Conservation (phyloP, 2,113 vertebrate genomes). For the Gadus chalcogrammus region DNA sequence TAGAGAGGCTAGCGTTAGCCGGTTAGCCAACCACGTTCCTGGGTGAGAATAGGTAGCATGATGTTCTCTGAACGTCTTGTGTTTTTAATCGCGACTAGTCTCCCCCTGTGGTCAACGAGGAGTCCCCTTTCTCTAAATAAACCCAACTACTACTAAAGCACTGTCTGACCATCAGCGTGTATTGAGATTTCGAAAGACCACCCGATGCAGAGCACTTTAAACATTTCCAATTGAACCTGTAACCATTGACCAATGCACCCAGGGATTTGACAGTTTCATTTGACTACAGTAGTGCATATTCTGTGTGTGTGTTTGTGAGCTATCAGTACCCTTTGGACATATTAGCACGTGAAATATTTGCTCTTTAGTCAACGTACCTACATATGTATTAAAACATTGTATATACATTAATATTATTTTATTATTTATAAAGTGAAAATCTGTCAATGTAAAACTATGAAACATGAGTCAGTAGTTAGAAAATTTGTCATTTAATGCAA, state of each 20-base stretch:
- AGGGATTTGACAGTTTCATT: too few species aligned
- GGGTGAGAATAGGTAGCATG: conserved; percentile 3
- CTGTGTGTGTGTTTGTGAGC: too few species aligned
- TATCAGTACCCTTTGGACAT: too few species aligned
- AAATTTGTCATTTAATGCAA: conserved; percentile 90
- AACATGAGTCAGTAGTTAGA: conserved; percentile 78
- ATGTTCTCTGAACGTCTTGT: conserved; percentile 11
- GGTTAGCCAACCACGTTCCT: conserved; percentile 35
- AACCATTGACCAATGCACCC: too few species aligned
- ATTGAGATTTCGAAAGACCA: too few species aligned
- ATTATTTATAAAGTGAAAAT: background rate
- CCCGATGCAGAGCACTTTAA: too few species aligned
- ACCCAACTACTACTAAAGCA: background rate
- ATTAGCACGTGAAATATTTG: background rate
- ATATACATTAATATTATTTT: background rate
- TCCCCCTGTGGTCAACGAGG: background rate
- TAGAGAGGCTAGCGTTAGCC: conserved; percentile 20
- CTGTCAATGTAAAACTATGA: background rate
- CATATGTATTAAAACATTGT: background rate
- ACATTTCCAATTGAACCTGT: too few species aligned
- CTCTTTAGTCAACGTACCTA: background rate
- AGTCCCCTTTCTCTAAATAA: background rate
- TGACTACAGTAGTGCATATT: too few species aligned
- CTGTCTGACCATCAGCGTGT: too few species aligned
- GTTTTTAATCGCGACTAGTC: background rate